These are phyloP conservation scores for Leptinotarsa lineolata DNA, from an alignment of 1,140 invertebrate genomes.

Conservation along the genomic window DNA sequence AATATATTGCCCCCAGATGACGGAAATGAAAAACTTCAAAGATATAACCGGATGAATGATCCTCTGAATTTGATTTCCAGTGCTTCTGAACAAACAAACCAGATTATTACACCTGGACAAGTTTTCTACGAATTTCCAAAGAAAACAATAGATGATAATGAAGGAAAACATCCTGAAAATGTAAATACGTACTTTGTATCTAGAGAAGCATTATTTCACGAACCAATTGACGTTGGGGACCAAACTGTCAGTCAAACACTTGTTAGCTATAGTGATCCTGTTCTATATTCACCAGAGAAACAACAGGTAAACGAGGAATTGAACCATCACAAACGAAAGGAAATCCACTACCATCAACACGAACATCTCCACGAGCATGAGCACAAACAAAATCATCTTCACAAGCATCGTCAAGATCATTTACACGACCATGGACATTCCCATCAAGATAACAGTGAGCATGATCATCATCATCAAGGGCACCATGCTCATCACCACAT, in stretches of 20 bases:
- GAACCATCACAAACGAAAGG: constrained; percentile 24
- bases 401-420: constrained; percentile 30
- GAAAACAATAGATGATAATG: not conserved
- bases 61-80: too few relatives aligned
- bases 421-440: constrained; percentile 23
- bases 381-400: constrained; percentile 31
- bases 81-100: too few relatives aligned
- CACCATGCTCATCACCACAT: constrained; percentile 28
- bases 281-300: not conserved
- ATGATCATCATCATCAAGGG: constrained; percentile 28
- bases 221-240: not conserved
- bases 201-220: not conserved
- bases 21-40: not conserved
- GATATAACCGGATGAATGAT: not conserved
- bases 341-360: constrained; percentile 35
- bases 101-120: too few relatives aligned
- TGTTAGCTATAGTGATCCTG: not conserved
- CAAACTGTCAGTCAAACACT: not conserved
- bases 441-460: constrained; percentile 19
- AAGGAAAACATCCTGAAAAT: not conserved
- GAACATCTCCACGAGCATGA: constrained; percentile 36
- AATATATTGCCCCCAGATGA: not conserved
- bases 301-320: not conserved
- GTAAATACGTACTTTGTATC: not conserved
- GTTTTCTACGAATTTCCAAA: not conserved